These are phyloP conservation scores for Eustalomyia histrio DNA, from an alignment of 2,888 invertebrate species.

Conservation along the genomic window DNA sequence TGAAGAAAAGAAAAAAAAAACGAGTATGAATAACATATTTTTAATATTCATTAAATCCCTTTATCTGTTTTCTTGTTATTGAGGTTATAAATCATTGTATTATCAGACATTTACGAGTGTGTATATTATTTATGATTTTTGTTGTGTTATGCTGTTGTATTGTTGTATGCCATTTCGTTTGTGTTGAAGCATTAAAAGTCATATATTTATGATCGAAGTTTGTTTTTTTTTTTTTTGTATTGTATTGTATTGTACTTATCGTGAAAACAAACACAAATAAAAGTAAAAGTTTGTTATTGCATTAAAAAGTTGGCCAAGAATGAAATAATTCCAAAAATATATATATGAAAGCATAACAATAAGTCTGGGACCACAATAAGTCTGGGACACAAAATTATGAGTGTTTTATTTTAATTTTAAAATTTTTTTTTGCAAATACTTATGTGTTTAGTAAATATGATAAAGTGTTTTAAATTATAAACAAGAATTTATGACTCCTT, in stretches of 20 bases:
- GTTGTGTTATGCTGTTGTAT: conserved; percentile 6
- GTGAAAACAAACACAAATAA: conserved; percentile 1
- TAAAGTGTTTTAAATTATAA: no score
- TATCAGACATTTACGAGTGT: conserved; percentile 54
- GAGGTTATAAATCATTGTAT: conserved; percentile 62
- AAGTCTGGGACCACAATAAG: neutral
- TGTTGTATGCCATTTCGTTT: conserved; percentile 8
- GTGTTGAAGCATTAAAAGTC: conserved; percentile 42
- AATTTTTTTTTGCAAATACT: no score
- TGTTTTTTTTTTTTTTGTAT: conserved; percentile 50
- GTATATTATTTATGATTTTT: conserved; percentile 59
- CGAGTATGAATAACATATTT: conserved; percentile 26
- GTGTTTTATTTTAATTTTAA: no score
- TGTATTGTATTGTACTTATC: no score
- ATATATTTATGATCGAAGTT: conserved; percentile 61
- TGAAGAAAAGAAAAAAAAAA: neutral
- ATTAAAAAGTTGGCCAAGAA: conserved; percentile 32
- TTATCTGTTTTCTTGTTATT: conserved; percentile 54
- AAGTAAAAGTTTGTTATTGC: conserved; percentile 46
- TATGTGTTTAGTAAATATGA: no score
- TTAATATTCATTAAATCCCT: conserved; percentile 59
- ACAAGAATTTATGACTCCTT: no score
- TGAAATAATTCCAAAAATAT: neutral
- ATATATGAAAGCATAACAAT: neutral
- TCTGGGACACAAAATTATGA: no score